Conservation (phyloP, 2,888 invertebrate species). For the Coleophora flavipennella region DNA sequence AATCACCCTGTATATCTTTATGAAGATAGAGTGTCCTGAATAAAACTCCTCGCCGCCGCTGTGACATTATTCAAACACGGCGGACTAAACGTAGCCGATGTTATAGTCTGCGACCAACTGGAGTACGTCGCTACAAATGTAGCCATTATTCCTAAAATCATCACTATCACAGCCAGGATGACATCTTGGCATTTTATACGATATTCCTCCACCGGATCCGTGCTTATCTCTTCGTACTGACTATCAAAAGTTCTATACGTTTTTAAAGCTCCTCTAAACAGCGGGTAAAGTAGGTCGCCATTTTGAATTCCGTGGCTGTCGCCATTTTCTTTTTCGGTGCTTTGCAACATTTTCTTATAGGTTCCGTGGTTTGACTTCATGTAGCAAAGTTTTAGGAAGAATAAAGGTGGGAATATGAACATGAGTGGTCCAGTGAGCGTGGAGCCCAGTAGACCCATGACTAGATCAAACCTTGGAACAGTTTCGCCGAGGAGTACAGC, state of each 20-base stretch:
- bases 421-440: slow-evolving; percentile 87
- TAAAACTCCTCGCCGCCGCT: slow-evolving; percentile 49
- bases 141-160: slow-evolving; percentile 75
- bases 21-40: slow-evolving; percentile 15
- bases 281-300: slow-evolving; percentile 32
- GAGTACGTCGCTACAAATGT: slow-evolving; percentile 80
- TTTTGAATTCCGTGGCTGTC: slow-evolving; percentile 9
- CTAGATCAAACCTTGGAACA: slow-evolving; percentile 87
- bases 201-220: slow-evolving; percentile 23
- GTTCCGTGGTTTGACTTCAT: slow-evolving; percentile 41
- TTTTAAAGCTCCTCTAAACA: slow-evolving; percentile 24
- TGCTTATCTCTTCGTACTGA: slow-evolving; percentile 15
- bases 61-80: slow-evolving; percentile 81
- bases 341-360: slow-evolving; percentile 5
- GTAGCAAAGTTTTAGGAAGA: slow-evolving; percentile 80
- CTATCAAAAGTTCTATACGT: slow-evolving; percentile 45
- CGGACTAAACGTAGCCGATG: slow-evolving; percentile 77
- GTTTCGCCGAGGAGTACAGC: slow-evolving; percentile 85
- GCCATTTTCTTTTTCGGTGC: slow-evolving; percentile 12
- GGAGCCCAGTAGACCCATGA: slow-evolving; percentile 90
- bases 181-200: slow-evolving; percentile 59
- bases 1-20: too few species aligned
- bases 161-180: slow-evolving; percentile 69
- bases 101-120: slow-evolving; percentile 76
- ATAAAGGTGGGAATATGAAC: slow-evolving; percentile 86